These are phyloP conservation scores for Peucedramus taeniatus DNA, from an alignment of 2,113 vertebrate genomes.

Conservation along the genomic window DNA sequence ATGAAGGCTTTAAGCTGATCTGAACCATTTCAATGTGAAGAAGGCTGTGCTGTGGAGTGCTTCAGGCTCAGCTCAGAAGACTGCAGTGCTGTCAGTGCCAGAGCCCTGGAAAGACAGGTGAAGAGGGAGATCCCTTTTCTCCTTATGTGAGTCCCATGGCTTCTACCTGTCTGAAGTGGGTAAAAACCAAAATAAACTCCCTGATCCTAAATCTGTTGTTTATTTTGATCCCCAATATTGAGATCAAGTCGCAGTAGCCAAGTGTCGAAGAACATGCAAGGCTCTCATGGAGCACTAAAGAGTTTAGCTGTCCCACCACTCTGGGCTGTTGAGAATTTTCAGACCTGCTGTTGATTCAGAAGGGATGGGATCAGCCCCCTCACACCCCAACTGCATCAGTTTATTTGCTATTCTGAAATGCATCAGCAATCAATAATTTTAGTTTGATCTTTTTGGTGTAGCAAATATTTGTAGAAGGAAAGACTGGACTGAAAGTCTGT, in stretches of 20 bases:
- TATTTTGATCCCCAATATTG: neutral
- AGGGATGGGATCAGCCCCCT: neutral
- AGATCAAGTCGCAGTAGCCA: neutral
- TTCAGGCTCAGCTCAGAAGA: neutral
- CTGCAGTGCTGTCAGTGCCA: neutral
- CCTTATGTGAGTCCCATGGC: neutral
- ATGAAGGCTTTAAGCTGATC: neutral
- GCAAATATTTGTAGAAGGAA: neutral
- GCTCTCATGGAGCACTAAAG: neutral
- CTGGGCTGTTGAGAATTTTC: neutral
- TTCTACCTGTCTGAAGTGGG: neutral
- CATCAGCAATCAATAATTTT: neutral
- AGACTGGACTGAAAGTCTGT: neutral
- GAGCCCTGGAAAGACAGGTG: neutral
- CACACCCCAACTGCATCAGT: neutral
- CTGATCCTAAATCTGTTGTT: neutral
- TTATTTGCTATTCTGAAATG: neutral
- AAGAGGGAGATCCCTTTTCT: neutral
- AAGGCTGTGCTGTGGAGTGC: neutral
- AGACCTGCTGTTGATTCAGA: neutral
- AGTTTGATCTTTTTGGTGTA: neutral
- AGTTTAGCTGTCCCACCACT: neutral
- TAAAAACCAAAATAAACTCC: neutral
- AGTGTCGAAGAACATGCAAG: accelerated
- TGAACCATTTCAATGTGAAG: neutral